Base-by-base conservation (phyloP, 2,888 invertebrate species). In the Psococerastis gibbosa region DNA sequence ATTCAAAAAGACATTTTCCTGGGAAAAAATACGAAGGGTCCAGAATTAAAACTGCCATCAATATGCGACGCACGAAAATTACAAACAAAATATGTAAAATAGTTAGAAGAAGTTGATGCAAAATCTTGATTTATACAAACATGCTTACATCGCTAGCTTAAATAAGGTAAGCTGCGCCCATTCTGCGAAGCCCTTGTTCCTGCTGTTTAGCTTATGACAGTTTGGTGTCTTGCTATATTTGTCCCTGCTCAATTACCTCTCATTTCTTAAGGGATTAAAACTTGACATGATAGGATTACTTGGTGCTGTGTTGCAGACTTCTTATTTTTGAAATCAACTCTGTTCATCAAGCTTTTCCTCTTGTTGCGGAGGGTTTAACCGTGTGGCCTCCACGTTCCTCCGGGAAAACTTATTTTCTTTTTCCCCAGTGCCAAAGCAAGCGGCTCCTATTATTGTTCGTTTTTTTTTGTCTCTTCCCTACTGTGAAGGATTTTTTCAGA, bases 211-310 rank as follows among this genome's bases (percentile, higher is more conserved):
- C 27, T 27, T 27, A 27, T 27, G 11, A n/a, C 8, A 11, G 27
- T 9, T 9, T 6, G 27, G 27, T 6, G 27, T 27, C 11, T 27
- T 6, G 6, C 11, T 9, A 27, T 6, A 11, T 27, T 11, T 6
- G 27, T 27, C 27, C 27, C 11, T 11, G 16, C 38, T 38, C 38
- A 38, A 38, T 38, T 38, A 38, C 38, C 38, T 38, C 38, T 38
- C 38, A 38, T 38, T 38, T 38, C 38, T 38, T 38, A 38, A 22
- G 38, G 38, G 38, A 38, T 38, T 38, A 38, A 38, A 38, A 38
- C 18, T 38, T 38, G 38, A 38, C 38, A 38, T 38, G 38, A 38
- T 38, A 38, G 38, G 38, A 38, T 38, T 38, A 38, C 38, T 38
- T n/a, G n/a, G 16, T 22, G 20, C 22, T 20, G 15, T 15, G 20